Base-by-base conservation (phyloP, 1,140 invertebrate genomes). In the Leptestheria dahalacensis region DNA sequence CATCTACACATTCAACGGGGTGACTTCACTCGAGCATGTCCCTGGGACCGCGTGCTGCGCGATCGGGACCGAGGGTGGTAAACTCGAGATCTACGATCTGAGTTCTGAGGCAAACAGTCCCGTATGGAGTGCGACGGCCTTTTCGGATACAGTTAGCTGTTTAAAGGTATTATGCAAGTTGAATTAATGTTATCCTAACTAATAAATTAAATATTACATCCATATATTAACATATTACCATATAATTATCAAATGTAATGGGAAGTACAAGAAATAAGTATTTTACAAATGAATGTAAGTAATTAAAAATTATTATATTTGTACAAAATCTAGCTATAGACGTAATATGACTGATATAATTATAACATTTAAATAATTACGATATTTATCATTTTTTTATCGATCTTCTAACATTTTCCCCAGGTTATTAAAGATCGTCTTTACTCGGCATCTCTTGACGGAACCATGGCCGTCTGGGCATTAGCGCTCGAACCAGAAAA, bases 1-100 rank as follows among this genome's bases (percentile, higher is more conserved):
- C 28, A 55, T 55, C 20, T 55, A 55, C 28, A 55, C 53, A 29
- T 55, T 55, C 20, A 55, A 33, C 25, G 53, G 24, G 21, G 26
- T 55, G 2, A 55, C 53, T 11, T 26, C 53, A 10, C 26, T 55
- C 2, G 26, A 33, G 12, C 33, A 26, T 29, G 12, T n/a, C 26
- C 23, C 23, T 28, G 25, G 15, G 10, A 20, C 26, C 15, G 10
- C 2, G 1, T 29, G n/a, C 53, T 55, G 23, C 26, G 28, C 33
- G 25, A 33, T 55, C 15, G 53, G 53, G 21, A 55, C 26, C 33
- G 53, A 55, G 33, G 53, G 53, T 18, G 53, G 53, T 11, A 55
- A 55, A 18, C 10, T 55, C 10, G 53, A 55, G 33, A 33, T 29
- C 26, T 55, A 55, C 33, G 20, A 26, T 11, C 33, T 55, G n/a